Base-by-base conservation (phyloP, 92 coral and sea anemone genomes). In the Metridium senile region DNA sequence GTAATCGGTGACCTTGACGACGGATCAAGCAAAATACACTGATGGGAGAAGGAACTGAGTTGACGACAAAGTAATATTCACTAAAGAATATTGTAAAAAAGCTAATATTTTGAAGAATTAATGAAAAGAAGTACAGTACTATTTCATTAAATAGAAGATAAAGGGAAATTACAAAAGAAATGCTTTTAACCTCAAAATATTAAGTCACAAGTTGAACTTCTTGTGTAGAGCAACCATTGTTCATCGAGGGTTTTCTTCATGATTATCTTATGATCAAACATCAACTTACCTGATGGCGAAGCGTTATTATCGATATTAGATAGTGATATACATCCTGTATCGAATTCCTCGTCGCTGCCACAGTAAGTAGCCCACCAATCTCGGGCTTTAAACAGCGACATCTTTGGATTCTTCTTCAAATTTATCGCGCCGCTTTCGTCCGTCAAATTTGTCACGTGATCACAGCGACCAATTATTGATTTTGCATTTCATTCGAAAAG, bases 351-450 rank as follows among this genome's bases (percentile, higher is more conserved):
- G 73, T 89, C 96, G 93, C 89, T 96, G 11, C 97, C 99, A 62
- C 95, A 86, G 86, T 91, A 92, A 72, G 99, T 88, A 58, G 97
- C 90, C 99, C 99, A 95, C 99, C 99, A 95, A 87, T 95, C 99
- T 84, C 99, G 91, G 78, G 99, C 99, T 84, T 95, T 95, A 93
- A 95, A 95, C 90, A 95, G 89, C 94, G 97, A 96, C 99, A 96
- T 96, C 75, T 82, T 79, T 80, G 49, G 64, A 39, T 70, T 56
- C 43, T 26, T 49, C 76, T 51, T 68, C 68, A 54, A 76, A 61
- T 33, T 80, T 86, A 68, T 78, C 84, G 83, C 86, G 85, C 89
- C 81, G 81, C 90, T 71, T 75, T 86, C 84, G 75, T 59, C 76
- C 68, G 47, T 58, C 77, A 76, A 66, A 72, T 32, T 20, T 54